phyloP scores from a whole-genome alignment of 2,113 vertebrate species.

The Centropus unirufus region DNA sequence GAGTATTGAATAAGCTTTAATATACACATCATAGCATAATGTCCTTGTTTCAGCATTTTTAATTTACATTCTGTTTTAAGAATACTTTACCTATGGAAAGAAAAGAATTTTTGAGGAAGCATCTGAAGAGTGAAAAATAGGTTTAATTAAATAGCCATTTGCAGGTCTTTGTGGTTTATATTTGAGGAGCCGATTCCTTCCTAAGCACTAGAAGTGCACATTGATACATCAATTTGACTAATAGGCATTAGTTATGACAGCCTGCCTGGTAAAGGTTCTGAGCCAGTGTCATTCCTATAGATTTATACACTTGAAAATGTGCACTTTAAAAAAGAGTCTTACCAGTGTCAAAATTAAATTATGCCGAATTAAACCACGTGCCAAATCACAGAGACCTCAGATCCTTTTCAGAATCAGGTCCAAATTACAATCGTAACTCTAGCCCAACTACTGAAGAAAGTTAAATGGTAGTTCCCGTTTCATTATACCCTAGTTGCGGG shows the following conservation, averaged over 20 bases:
- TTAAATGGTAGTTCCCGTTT: slow-evolving; percentile 64
- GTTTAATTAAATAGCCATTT: slow-evolving; percentile 73
- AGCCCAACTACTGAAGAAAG: slow-evolving; percentile 28
- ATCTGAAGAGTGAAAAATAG: slow-evolving; percentile 45
- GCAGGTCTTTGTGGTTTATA: slow-evolving; percentile 61
- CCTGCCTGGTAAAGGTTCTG: slow-evolving; percentile 47
- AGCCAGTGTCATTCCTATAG: slow-evolving; percentile 64
- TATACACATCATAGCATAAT: background rate
- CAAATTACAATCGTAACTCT: slow-evolving; percentile 68
- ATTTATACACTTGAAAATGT: slow-evolving; percentile 57
- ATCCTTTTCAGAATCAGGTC: slow-evolving; percentile 48
- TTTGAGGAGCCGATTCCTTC: slow-evolving; percentile 65
- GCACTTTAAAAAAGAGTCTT: slow-evolving; percentile 41
- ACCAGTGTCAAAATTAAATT: slow-evolving; percentile 60
- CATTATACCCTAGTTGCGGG: slow-evolving; percentile 14
- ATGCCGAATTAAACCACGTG: slow-evolving; percentile 61
- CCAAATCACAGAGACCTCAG: slow-evolving; percentile 39
- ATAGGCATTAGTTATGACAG: slow-evolving; percentile 69
- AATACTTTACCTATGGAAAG: background rate
- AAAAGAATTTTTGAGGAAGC: slow-evolving; percentile 51
- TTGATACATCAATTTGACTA: slow-evolving; percentile 68
- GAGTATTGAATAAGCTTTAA: background rate
- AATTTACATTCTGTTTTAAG: slow-evolving; percentile 14
- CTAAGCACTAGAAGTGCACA: slow-evolving; percentile 33
- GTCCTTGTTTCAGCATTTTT: slow-evolving; percentile 36